Percentiles rank a stretch among this genome's conserved stretches.
Evolutionary conservation across 2,797 vertebrate genomes (phyloP).

Genomic region (Microcaecilia unicolor): DNA sequence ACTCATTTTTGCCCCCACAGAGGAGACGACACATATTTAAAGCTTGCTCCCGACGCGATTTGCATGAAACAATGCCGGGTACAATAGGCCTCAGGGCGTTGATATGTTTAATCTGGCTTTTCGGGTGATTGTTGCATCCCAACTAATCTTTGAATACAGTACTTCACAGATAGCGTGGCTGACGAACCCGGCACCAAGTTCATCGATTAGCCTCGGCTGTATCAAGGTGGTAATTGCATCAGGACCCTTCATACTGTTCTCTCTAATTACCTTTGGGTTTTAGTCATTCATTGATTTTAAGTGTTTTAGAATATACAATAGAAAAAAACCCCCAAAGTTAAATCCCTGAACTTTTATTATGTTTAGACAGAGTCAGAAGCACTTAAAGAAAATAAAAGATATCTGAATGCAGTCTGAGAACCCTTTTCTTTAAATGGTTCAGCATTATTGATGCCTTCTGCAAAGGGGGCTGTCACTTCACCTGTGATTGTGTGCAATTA

Average conservation of each 20-base stretch:
- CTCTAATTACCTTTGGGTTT: too few species aligned
- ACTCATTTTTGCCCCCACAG: not conserved
- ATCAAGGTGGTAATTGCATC: slow-evolving; percentile 4
- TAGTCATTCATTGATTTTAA: too few species aligned
- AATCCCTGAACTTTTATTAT: too few species aligned
- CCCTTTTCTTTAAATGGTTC: too few species aligned
- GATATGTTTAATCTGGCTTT: slow-evolving; percentile 34
- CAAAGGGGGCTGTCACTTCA: too few species aligned
- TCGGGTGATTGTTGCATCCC: slow-evolving; percentile 41
- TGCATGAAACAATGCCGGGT: slow-evolving; percentile 20
- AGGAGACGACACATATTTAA: slow-evolving; percentile 21
- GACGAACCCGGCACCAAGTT: slow-evolving; percentile 35
- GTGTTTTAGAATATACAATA: too few species aligned
- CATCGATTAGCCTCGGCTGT: slow-evolving; percentile 10
- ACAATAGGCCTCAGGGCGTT: slow-evolving; percentile 28
- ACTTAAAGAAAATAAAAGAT: too few species aligned
- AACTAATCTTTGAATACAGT: slow-evolving; percentile 17
- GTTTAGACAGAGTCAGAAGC: too few species aligned
- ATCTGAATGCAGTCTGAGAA: too few species aligned
- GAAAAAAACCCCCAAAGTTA: too few species aligned
- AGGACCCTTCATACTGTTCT: not conserved
- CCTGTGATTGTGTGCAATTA: too few species aligned
- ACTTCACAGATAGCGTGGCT: slow-evolving; percentile 16
- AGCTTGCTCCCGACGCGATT: slow-evolving; percentile 3
- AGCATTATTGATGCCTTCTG: too few species aligned